Percentiles rank a stretch among this genome's conserved stretches.
Evolutionary conservation across 1,140 invertebrate species (phyloP).

Genomic region (Drosophila serrata): DNA sequence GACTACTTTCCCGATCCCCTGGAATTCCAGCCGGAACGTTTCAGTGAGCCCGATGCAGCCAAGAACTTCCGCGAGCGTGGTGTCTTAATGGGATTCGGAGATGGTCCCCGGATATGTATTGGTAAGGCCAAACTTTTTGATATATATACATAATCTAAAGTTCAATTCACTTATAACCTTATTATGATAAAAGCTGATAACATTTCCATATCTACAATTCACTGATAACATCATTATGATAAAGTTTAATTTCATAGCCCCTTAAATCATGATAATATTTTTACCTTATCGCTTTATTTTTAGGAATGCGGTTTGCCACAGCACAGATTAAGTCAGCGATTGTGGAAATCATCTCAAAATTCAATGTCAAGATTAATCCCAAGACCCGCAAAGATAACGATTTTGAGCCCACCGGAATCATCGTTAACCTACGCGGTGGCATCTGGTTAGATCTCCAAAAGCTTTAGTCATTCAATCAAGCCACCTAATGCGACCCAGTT

Average conservation of each 20-base stretch:
- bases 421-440: constrained; percentile 52
- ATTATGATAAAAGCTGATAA: background rate
- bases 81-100: constrained; percentile 61
- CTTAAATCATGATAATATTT: background rate
- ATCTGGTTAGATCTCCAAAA: constrained; percentile 68
- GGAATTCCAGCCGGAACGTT: constrained; percentile 90
- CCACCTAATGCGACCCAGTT: background rate
- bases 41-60: constrained; percentile 58
- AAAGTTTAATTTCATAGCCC: no score
- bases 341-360: constrained; percentile 68
- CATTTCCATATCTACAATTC: background rate
- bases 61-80: constrained; percentile 66
- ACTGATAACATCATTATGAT: background rate
- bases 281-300: background rate
- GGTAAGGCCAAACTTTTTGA: constrained; percentile 36
- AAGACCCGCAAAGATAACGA: constrained; percentile 71
- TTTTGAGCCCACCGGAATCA: constrained; percentile 35
- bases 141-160: background rate
- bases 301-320: constrained; percentile 75
- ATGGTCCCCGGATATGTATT: constrained; percentile 73
- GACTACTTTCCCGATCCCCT: constrained; percentile 89
- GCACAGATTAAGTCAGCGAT: constrained; percentile 73
- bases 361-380: constrained; percentile 65
- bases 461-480: constrained; percentile 24
- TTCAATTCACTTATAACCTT: background rate